Percentiles rank a stretch among this genome's conserved stretches.
Evolutionary conservation across 2,113 vertebrate species (phyloP).

Genomic region (Pteruthius melanotis): DNA sequence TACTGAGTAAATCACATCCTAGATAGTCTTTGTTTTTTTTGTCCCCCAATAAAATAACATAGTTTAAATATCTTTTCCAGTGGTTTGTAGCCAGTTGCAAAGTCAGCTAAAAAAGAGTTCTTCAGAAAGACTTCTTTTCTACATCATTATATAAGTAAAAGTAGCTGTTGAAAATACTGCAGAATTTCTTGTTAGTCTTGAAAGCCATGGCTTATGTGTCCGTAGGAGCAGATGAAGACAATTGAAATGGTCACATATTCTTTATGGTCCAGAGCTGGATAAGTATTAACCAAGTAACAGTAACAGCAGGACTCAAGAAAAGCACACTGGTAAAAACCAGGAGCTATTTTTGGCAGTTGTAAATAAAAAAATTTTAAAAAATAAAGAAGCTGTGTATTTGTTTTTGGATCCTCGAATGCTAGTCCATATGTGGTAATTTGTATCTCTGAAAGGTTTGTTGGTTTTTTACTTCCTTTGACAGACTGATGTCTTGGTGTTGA

Average conservation of each 20-base stretch:
- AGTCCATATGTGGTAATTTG: neutral
- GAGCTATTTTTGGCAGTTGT: neutral
- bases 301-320: neutral
- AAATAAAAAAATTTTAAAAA: neutral
- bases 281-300: neutral
- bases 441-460: neutral
- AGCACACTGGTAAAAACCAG: neutral
- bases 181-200: neutral
- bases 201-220: neutral
- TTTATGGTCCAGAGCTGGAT: neutral
- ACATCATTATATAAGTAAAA: slow-evolving; percentile 5
- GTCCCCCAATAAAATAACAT: slow-evolving; percentile 14
- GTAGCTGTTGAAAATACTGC: neutral
- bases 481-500: slow-evolving; percentile 92
- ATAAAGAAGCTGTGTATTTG: neutral
- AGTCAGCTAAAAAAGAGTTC: slow-evolving; percentile 43
- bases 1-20: slow-evolving; percentile 42
- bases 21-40: slow-evolving; percentile 30
- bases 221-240: neutral
- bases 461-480: slow-evolving; percentile 33
- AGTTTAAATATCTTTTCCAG: slow-evolving; percentile 52
- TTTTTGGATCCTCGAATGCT: neutral
- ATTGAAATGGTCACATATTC: neutral
- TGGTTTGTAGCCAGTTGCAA: slow-evolving; percentile 41
- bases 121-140: slow-evolving; percentile 33